A percentile compares a stretch with the other conserved stretches of the same genome.
Evolutionary conservation across 2,113 vertebrate genomes (phyloP).

Genomic region (Sapayoa aenigma): DNA sequence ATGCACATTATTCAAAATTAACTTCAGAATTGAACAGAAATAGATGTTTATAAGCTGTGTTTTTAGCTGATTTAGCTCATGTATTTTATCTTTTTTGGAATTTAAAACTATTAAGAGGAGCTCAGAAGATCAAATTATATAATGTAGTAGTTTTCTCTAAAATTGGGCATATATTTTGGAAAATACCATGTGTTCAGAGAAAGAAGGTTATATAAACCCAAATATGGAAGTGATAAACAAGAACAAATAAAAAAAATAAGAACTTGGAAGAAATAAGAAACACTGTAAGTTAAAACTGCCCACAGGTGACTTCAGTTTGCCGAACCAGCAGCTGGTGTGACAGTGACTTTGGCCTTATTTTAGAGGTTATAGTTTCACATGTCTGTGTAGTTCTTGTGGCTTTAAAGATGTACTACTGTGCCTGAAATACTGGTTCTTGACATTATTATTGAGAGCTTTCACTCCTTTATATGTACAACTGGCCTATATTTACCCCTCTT

Average conservation of each 20-base stretch:
- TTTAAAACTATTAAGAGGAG: conserved; percentile 32
- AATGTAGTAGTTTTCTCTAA: background rate
- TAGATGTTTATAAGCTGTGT: background rate
- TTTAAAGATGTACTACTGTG: background rate
- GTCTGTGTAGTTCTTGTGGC: background rate
- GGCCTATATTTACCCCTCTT: background rate
- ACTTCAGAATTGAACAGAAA: background rate
- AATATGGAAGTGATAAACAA: background rate
- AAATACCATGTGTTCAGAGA: background rate
- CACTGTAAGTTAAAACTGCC: background rate
- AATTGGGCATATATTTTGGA: conserved; percentile 28
- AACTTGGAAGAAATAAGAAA: background rate
- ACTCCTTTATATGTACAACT: background rate
- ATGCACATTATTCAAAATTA: background rate
- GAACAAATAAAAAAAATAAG: background rate
- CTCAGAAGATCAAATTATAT: conserved; percentile 26
- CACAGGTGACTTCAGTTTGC: background rate
- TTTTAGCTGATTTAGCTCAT: background rate
- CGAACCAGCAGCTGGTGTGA: background rate
- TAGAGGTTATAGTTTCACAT: background rate
- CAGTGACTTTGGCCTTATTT: background rate
- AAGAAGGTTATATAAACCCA: background rate
- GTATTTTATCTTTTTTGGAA: conserved; percentile 4
- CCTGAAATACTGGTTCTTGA: background rate
- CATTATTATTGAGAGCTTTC: background rate